Percentiles rank a stretch among this genome's conserved stretches.
These are phyloP conservation scores for Leptestheria dahalacensis DNA, from an alignment of 1,140 invertebrate species.

Conservation along the genomic window DNA sequence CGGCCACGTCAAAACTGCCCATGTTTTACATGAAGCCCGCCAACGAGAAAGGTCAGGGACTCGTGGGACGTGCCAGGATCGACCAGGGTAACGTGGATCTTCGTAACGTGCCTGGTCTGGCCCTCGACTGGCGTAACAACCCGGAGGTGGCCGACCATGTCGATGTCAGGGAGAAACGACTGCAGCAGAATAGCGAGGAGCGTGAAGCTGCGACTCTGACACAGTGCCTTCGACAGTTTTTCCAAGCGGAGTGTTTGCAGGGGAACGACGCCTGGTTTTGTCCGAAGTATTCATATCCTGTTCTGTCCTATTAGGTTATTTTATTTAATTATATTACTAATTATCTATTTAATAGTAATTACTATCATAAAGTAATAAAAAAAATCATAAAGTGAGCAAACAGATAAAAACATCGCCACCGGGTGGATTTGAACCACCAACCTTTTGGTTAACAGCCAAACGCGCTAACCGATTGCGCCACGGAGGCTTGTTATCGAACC, in stretches of 20 bases:
- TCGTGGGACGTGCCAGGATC: constrained; percentile 12
- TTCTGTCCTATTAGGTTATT: background rate
- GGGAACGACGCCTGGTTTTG: constrained; percentile 37
- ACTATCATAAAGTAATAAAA: too few species aligned
- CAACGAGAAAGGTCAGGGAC: background rate
- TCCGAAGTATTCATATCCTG: constrained; percentile 11
- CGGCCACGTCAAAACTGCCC: too few species aligned
- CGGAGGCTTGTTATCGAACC: too few species aligned
- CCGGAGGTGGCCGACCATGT: constrained; percentile 26
- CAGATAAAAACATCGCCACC: too few species aligned
- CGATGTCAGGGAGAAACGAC: constrained; percentile 27
- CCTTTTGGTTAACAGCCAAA: too few species aligned
- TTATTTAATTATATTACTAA: background rate
- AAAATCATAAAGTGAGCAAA: too few species aligned
- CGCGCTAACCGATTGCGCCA: too few species aligned
- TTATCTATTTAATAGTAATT: background rate
- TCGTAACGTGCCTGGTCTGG: constrained; percentile 23
- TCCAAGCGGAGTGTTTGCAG: constrained; percentile 35
- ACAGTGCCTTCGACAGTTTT: constrained; percentile 36
- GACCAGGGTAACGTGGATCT: constrained; percentile 29
- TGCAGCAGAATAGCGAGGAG: background rate
- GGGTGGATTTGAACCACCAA: too few species aligned
- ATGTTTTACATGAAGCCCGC: background rate
- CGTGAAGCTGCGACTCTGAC: constrained; percentile 26
- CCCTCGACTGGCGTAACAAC: constrained; percentile 33